Base-by-base conservation (phyloP, 1,140 invertebrate genomes). In the Pseudomyrmex flavicornis region DNA sequence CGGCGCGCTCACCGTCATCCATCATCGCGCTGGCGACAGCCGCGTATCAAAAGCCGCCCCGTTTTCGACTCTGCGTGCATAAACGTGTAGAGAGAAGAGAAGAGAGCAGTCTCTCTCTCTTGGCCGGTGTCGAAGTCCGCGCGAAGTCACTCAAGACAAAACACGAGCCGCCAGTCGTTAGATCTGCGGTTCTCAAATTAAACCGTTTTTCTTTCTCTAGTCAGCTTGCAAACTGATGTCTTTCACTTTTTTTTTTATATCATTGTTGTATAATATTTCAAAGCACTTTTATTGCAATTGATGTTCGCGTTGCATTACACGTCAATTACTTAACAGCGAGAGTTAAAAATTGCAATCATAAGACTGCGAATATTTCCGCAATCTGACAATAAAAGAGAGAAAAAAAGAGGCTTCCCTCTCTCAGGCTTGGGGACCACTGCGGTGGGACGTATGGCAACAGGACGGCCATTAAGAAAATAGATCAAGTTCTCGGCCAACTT, bases 21-120 rank as follows among this genome's bases (percentile, higher is more conserved):
- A 84, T 84, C 83, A 84, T 84, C 83, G 48, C 48, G 2, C 59
- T 44, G 76, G 66, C 65, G 83, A 84, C 83, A 80, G 75, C 58
- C 83, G 66, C 50, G 62, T 84, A 84, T 84, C 83, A 70, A 80
- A 84, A 84, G 76, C 66, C 66, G 50, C 61, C 65, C 46, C 17
- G 75, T 22, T 69, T 68, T 56, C 63, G 52, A 68, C 20, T 79
- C 26, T 8, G 20, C 46, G 48, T 1, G 35, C 76, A 52, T 46
- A 26, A 22, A 79, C 35, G 5, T 5, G 17, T 13, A 26, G 13
- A 48, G 52, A 58, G 9, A 35, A 35, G 35, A 35, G 35, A 35
- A 5, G 35, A 35, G 35, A 35, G 35, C 4, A 35, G 5, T 35
- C 35, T 35, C 35, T 35, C 35, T 35, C 35, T 35, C 35, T 44